Evolutionary conservation across 2,113 vertebrate genomes (phyloP).

Genomic region (Vulpes vulpes): DNA sequence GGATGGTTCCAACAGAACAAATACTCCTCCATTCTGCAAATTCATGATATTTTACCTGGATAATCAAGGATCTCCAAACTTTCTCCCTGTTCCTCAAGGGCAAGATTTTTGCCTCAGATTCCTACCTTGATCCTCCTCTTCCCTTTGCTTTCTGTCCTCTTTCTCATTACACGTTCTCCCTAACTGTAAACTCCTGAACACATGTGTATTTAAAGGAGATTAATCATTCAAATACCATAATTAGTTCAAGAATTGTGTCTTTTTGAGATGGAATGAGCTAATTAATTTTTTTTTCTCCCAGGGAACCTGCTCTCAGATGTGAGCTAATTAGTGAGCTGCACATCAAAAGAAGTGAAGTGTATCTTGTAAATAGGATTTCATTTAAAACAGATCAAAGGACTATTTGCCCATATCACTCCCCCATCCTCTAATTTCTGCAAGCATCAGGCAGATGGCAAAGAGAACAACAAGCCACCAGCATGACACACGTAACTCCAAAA

Average conservation of each 20-base stretch:
- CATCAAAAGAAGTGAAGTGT: constrained; percentile 78
- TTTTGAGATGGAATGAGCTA: constrained; percentile 76
- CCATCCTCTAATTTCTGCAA: constrained; percentile 29
- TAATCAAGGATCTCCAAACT: neutral
- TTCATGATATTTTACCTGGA: neutral
- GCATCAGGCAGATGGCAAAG: neutral
- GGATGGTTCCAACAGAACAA: neutral
- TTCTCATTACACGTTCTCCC: constrained; percentile 54
- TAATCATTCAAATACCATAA: constrained; percentile 81
- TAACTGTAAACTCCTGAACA: constrained; percentile 66
- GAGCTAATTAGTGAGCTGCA: constrained; percentile 77
- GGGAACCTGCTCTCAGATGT: constrained; percentile 75
- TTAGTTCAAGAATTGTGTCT: constrained; percentile 82
- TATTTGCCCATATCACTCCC: constrained; percentile 36
- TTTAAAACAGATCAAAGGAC: constrained; percentile 78
- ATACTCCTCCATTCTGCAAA: neutral
- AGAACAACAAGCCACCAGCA: neutral
- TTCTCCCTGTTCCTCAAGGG: neutral
- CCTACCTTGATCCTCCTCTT: neutral
- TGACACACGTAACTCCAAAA: neutral
- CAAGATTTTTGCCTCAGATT: neutral
- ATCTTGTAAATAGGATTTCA: constrained; percentile 81
- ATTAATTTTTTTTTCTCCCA: constrained; percentile 77
- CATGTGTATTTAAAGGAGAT: constrained; percentile 80
- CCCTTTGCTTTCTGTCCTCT: neutral